Evolutionary conservation across 2,113 vertebrate species (phyloP), one percentile per base, ranked within the genome.

Genomic region (Semicossyphus pulcher): DNA sequence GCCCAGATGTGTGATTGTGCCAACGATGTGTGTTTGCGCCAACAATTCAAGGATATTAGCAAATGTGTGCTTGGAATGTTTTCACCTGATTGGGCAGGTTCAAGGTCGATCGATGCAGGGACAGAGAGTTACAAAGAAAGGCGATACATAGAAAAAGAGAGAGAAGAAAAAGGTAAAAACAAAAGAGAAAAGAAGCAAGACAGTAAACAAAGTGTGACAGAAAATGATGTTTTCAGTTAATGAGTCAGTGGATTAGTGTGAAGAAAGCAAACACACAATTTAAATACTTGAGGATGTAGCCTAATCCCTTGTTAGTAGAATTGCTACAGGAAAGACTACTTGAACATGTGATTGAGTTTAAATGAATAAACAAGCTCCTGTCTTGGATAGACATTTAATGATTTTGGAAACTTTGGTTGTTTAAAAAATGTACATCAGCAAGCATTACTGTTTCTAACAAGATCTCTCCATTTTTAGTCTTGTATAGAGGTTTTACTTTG

Each of bases 271-370:
- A 59, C 7, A 59, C 7, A 58, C 7, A 0, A 32, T 41, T 42
- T 32, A 31, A 61, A 25, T 26, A 56, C 10, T 34, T 12, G 1
- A 39, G 45, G 26, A 54, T 56, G 23, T 28, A 10, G 14, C 4
- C 31, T 52, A 31, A 56, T 56, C 31, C 14, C 7, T 31, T 34
- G 18, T 63, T 26, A 58, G 10, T n/a, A n/a, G n/a, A n/a, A n/a
- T n/a, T n/a, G 48, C 42, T 49, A 34, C n/a, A 72, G 36, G 57
- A 18, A 52, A 42, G 18, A 44, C 16, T 57, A 56, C 16, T 72
- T 44, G 12, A 68, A 77, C 23, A 34, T 7, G 3, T 57, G 23
- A 31, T 36, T 41, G 5, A 49, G 26, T 42, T 6, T 74, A 2
- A 42, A 54, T n/a, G 34, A 56, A 32, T 29, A n/a, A 28, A 48